phyloP scores from a whole-genome alignment of 2,113 vertebrate genomes.

The Etheostoma cragini region DNA sequence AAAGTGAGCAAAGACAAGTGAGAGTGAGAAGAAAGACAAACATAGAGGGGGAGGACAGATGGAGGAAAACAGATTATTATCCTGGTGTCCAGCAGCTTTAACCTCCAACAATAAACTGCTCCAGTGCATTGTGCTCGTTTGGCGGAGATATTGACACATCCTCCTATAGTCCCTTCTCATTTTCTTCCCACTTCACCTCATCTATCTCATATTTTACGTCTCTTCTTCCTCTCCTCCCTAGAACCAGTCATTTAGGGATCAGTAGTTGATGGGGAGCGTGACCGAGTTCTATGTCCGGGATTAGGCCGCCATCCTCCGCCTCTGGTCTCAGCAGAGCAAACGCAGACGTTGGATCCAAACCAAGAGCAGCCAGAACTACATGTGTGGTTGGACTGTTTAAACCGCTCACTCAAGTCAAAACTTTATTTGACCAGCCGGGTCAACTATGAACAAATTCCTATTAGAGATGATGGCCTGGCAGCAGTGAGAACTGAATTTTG shows the following conservation, averaged over 20 bases:
- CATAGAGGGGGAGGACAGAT: constrained; percentile 1
- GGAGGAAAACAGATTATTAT: constrained; percentile 28
- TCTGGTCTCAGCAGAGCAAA: constrained; percentile 54
- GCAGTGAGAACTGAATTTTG: constrained; percentile 27
- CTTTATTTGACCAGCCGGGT: constrained; percentile 42
- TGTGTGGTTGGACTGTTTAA: constrained; percentile 36
- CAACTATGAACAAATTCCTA: constrained; percentile 34
- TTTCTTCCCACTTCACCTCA: constrained; percentile 46
- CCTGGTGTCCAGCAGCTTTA: constrained; percentile 73
- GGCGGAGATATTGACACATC: constrained; percentile 9
- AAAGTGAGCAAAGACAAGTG: constrained; percentile 26
- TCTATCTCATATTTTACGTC: constrained; percentile 45
- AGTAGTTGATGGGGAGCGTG: constrained; percentile 59
- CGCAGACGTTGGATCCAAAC: constrained; percentile 40
- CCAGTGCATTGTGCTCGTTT: background rate
- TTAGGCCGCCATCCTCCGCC: constrained; percentile 56
- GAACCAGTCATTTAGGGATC: constrained; percentile 65
- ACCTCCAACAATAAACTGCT: constrained; percentile 75
- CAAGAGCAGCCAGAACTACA: constrained; percentile 43
- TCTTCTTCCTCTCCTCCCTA: constrained; percentile 38
- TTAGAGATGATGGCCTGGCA: constrained; percentile 40
- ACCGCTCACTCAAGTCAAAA: constrained; percentile 37
- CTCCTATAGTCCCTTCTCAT: constrained; percentile 25
- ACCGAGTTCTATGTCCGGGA: constrained; percentile 60
- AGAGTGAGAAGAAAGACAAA: constrained; percentile 19